Evolutionary conservation across 2,888 invertebrate species (phyloP).

Genomic region (Microchrysa polita): DNA sequence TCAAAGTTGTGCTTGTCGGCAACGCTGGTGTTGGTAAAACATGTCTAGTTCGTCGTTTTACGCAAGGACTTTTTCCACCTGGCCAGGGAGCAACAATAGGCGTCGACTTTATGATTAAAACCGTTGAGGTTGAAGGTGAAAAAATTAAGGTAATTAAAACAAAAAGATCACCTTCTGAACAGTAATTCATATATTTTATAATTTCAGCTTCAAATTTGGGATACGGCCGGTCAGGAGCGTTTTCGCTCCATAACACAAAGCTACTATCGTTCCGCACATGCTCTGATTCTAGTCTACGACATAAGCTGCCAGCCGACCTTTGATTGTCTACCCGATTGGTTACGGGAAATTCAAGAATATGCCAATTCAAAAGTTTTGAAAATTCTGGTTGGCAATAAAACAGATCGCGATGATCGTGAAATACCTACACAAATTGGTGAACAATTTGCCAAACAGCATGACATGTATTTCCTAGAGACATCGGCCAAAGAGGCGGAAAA

Average conservation of each 20-base stretch:
- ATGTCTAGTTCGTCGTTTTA: constrained; percentile 94
- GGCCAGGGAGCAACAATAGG: constrained; percentile 99
- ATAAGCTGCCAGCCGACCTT: constrained; percentile 98
- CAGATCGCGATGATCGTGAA: constrained; percentile 95
- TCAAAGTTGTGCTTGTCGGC: constrained; percentile 98
- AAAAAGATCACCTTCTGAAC: background rate
- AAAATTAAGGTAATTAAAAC: constrained; percentile 82
- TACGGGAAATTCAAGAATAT: constrained; percentile 96
- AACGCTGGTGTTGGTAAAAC: constrained; percentile 99
- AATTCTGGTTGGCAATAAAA: constrained; percentile 98
- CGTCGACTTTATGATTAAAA: constrained; percentile 99
- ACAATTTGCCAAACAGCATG: constrained; percentile 93
- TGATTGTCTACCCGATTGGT: constrained; percentile 97
- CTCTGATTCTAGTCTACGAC: constrained; percentile 95
- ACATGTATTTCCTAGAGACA: constrained; percentile 98
- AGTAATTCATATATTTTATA: background rate
- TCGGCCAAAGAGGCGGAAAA: constrained; percentile 98
- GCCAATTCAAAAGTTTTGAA: constrained; percentile 93
- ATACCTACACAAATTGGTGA: constrained; percentile 90
- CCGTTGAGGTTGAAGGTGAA: constrained; percentile 95
- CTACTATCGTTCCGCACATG: constrained; percentile 97
- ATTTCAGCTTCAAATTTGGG: constrained; percentile 96
- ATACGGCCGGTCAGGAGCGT: constrained; percentile 96
- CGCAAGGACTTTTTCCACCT: constrained; percentile 98
- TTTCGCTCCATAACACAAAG: constrained; percentile 98